Conservation (phyloP, 2,888 invertebrate species). For the Chelonus formosanus region DNA sequence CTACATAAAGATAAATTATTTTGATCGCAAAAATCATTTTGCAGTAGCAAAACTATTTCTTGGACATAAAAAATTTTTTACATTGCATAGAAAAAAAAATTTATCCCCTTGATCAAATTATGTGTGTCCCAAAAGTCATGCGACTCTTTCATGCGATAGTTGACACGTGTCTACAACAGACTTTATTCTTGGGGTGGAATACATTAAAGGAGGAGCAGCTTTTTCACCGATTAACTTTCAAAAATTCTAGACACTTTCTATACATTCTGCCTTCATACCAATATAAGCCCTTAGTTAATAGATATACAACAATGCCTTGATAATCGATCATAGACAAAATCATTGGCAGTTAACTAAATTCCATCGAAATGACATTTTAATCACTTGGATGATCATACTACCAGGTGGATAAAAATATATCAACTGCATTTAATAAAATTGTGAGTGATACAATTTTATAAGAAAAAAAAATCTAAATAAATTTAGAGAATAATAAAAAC, state of each 20-base stretch:
- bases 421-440: too few species aligned
- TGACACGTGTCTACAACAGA: slow-evolving; percentile 40
- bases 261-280: too few species aligned
- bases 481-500: background rate
- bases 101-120: slow-evolving; percentile 39
- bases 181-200: slow-evolving; percentile 20
- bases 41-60: too few species aligned
- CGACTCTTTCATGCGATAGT: slow-evolving; percentile 34
- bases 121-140: slow-evolving; percentile 36
- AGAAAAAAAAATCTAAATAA: too few species aligned
- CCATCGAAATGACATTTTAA: slow-evolving; percentile 2
- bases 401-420: too few species aligned
- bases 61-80: too few species aligned
- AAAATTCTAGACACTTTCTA: background rate
- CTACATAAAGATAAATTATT: too few species aligned
- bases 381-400: slow-evolving; percentile 4
- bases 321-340: background rate
- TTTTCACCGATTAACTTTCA: slow-evolving; percentile 8
- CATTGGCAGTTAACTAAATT: slow-evolving; percentile 27
- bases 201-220: background rate
- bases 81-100: background rate
- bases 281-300: too few species aligned
- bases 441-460: too few species aligned
- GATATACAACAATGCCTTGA: too few species aligned
- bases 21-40: too few species aligned